These are phyloP conservation scores for Psittacula derbiana DNA, from an alignment of 2,797 vertebrate genomes.

Conservation along the genomic window DNA sequence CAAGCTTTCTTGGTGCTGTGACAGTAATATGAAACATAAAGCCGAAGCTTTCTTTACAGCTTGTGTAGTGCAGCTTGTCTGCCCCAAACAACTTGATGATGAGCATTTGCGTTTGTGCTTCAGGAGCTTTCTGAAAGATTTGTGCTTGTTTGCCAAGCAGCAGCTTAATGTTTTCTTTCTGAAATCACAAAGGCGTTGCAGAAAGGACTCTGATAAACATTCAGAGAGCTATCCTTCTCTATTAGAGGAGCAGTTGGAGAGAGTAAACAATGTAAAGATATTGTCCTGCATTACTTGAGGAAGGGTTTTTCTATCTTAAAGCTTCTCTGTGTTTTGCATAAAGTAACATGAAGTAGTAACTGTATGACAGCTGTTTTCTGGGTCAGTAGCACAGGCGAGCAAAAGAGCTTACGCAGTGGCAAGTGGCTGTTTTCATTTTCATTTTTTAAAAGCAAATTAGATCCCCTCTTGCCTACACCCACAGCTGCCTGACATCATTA, in stretches of 20 bases:
- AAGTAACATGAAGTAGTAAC: not conserved
- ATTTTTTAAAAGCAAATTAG: not conserved
- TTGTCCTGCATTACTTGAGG: not conserved
- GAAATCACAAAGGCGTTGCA: not conserved
- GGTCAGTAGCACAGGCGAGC: not conserved
- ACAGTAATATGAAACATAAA: not conserved
- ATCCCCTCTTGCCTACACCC: not conserved
- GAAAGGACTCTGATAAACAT: not conserved
- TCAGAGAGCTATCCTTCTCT: not conserved
- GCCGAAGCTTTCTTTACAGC: not conserved
- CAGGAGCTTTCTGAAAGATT: not conserved
- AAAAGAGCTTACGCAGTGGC: fast-evolving
- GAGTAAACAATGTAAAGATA: not conserved
- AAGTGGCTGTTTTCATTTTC: not conserved
- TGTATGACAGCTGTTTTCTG: not conserved
- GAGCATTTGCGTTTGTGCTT: not conserved
- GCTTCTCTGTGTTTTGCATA: not conserved
- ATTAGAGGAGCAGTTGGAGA: not conserved
- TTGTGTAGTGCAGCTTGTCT: not conserved
- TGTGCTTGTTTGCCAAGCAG: not conserved
- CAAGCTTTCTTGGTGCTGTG: not conserved
- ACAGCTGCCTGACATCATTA: not conserved
- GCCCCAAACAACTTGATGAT: not conserved
- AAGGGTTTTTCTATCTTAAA: not conserved
- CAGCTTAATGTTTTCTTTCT: not conserved